Conservation (phyloP, 1,140 invertebrate genomes). For the Phortica variegata region DNA sequence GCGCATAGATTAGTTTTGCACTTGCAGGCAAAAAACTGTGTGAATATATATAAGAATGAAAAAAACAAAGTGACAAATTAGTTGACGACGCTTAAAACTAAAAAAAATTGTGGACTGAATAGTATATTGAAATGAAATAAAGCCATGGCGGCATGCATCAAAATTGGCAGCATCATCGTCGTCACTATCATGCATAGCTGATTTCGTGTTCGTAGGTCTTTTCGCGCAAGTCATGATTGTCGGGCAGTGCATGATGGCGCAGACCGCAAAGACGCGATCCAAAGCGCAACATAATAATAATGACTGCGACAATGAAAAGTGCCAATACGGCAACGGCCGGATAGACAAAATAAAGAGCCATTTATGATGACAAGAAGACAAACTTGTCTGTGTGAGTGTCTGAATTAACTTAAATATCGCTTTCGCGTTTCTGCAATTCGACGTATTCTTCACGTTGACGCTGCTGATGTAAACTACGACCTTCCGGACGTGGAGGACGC, state of each 20-base stretch:
- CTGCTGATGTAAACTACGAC: constrained; percentile 46
- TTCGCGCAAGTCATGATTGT: constrained; percentile 63
- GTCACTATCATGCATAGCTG: constrained; percentile 57
- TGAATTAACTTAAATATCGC: constrained; percentile 68
- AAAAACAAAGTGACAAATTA: constrained; percentile 20
- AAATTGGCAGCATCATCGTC: constrained; percentile 8
- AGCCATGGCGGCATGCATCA: neutral
- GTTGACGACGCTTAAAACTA: constrained; percentile 25
- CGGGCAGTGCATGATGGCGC: constrained; percentile 66
- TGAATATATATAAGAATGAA: constrained; percentile 24
- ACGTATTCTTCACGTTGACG: constrained; percentile 65
- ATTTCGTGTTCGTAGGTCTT: constrained; percentile 67
- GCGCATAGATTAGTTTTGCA: constrained; percentile 6
- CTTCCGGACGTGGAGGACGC: constrained; percentile 44
- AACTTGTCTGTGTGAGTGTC: constrained; percentile 12
- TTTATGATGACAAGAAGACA: constrained; percentile 34
- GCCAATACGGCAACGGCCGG: constrained; percentile 71
- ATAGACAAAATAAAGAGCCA: constrained; percentile 72
- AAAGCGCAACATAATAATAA: constrained; percentile 72
- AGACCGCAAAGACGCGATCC: constrained; percentile 69
- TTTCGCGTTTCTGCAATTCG: constrained; percentile 77
- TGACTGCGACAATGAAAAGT: constrained; percentile 71
- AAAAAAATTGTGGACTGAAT: neutral
- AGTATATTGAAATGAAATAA: neutral
- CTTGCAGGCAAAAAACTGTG: constrained; percentile 13